Evolutionary conservation across 2,797 vertebrate species (phyloP).

Genomic region (Chelon auratus): DNA sequence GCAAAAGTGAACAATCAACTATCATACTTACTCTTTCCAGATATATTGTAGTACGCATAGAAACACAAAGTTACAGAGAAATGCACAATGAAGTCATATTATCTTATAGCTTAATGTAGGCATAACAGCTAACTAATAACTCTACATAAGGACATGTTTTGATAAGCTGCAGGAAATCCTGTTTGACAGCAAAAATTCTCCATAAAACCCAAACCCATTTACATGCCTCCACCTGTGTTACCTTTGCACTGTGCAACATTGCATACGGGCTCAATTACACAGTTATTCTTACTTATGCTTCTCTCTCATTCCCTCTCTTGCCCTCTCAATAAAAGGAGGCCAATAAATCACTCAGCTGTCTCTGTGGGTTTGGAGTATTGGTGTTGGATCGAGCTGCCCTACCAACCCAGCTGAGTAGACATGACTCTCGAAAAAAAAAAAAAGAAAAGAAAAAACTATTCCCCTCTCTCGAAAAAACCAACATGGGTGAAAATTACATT

Average conservation of each 20-base stretch:
- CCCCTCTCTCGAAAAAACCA: slow-evolving; percentile 76
- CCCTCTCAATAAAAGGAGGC: slow-evolving; percentile 73
- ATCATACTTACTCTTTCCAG: slow-evolving; percentile 9
- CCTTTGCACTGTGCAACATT: slow-evolving; percentile 65
- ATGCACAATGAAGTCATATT: slow-evolving; percentile 32
- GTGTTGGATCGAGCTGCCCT: slow-evolving; percentile 75
- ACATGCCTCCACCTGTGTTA: slow-evolving; percentile 69
- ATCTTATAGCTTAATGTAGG: slow-evolving; percentile 41
- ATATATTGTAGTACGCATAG: slow-evolving; percentile 2
- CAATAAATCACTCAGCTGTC: slow-evolving; percentile 81
- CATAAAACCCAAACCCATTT: slow-evolving; percentile 65
- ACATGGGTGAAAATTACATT: slow-evolving; percentile 83
- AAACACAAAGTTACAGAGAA: slow-evolving; percentile 5
- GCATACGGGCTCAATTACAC: slow-evolving; percentile 73
- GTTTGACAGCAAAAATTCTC: slow-evolving; percentile 62
- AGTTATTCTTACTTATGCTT: slow-evolving; percentile 81
- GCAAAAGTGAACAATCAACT: slow-evolving; percentile 46
- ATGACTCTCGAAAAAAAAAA: slow-evolving; percentile 61
- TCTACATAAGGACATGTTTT: slow-evolving; percentile 54
- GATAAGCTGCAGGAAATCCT: slow-evolving; percentile 64
- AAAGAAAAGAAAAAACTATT: slow-evolving; percentile 40
- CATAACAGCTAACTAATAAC: slow-evolving; percentile 50
- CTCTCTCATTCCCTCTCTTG: slow-evolving; percentile 66
- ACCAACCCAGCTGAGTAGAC: slow-evolving; percentile 73
- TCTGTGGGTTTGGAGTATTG: slow-evolving; percentile 77